Evolutionary conservation across 2,888 invertebrate genomes (phyloP).

Genomic region (Ophion slaviceki): DNA sequence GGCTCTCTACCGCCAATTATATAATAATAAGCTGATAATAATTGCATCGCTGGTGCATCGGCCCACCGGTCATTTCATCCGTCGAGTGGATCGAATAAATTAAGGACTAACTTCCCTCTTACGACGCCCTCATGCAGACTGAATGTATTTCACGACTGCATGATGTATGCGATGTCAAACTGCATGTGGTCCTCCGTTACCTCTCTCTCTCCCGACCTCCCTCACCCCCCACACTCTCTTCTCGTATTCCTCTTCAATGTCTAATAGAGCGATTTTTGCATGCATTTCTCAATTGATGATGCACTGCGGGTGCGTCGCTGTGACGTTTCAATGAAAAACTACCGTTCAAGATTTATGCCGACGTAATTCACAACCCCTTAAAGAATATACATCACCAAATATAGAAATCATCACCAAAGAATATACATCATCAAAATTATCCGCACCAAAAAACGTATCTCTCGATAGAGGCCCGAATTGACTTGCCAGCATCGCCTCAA

Average conservation of each 20-base stretch:
- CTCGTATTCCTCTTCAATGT: slow-evolving; percentile 20
- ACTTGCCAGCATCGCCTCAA: slow-evolving; percentile 8
- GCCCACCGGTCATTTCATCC: slow-evolving; percentile 72
- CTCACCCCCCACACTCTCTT: slow-evolving; percentile 6
- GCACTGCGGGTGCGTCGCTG: slow-evolving; percentile 22
- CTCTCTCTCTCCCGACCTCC: slow-evolving; percentile 45
- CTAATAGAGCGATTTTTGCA: slow-evolving; percentile 45
- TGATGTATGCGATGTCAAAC: slow-evolving; percentile 61
- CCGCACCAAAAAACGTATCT: no score
- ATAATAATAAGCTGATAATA: slow-evolving; percentile 83
- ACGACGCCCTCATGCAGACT: slow-evolving; percentile 69
- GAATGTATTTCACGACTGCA: slow-evolving; percentile 59
- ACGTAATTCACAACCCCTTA: no score
- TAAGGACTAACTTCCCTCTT: slow-evolving; percentile 77
- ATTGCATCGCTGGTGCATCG: slow-evolving; percentile 81
- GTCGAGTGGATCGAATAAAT: slow-evolving; percentile 72
- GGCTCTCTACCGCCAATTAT: slow-evolving; percentile 80
- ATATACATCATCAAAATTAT: no score
- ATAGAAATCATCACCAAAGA: no score
- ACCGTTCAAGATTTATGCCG: not conserved
- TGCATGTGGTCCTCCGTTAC: slow-evolving; percentile 56
- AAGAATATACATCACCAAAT: no score
- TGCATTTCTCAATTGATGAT: slow-evolving; percentile 57
- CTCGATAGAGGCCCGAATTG: not conserved
- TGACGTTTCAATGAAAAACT: slow-evolving; percentile 12